Conservation (phyloP, 2,888 invertebrate genomes). For the Pharmacophagus antenor region DNA sequence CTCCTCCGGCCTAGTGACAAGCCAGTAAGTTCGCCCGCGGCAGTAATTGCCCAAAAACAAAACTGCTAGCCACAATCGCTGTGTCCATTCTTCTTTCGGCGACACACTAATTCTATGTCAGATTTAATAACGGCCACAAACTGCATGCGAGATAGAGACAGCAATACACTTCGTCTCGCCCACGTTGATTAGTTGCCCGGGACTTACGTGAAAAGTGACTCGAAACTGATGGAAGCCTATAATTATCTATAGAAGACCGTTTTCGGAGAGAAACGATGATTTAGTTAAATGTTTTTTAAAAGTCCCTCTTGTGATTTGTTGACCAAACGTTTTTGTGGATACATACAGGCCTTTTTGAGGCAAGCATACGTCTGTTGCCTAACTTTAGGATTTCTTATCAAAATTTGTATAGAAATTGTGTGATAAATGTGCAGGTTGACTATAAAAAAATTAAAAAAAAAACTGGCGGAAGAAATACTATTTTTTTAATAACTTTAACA, state of each 20-base stretch:
- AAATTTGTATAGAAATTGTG: no score
- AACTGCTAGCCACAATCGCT: slow-evolving; percentile 20
- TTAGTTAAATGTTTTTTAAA: slow-evolving; percentile 75
- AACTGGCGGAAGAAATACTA: no score
- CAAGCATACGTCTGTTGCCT: no score
- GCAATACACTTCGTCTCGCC: slow-evolving; percentile 36
- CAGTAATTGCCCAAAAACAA: slow-evolving; percentile 15
- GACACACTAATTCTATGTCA: slow-evolving; percentile 32
- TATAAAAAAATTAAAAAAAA: no score
- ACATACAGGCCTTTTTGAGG: slow-evolving; percentile 44
- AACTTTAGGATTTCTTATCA: no score
- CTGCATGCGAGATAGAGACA: slow-evolving; percentile 4
- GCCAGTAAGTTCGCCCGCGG: slow-evolving; percentile 24
- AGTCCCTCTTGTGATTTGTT: slow-evolving; percentile 72
- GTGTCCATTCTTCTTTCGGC: slow-evolving; percentile 23
- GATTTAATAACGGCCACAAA: slow-evolving; percentile 21
- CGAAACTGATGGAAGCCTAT: slow-evolving; percentile 59
- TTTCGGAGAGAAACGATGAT: slow-evolving; percentile 73
- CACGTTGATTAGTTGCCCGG: slow-evolving; percentile 61
- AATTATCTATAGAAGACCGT: slow-evolving; percentile 75
- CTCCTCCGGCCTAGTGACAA: slow-evolving; percentile 14
- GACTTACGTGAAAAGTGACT: slow-evolving; percentile 53
- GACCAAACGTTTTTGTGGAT: slow-evolving; percentile 52
- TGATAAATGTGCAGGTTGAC: no score
- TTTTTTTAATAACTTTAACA: no score